phyloP scores from a whole-genome alignment of 2,888 invertebrate genomes.

The Tetragonula carbonaria region DNA sequence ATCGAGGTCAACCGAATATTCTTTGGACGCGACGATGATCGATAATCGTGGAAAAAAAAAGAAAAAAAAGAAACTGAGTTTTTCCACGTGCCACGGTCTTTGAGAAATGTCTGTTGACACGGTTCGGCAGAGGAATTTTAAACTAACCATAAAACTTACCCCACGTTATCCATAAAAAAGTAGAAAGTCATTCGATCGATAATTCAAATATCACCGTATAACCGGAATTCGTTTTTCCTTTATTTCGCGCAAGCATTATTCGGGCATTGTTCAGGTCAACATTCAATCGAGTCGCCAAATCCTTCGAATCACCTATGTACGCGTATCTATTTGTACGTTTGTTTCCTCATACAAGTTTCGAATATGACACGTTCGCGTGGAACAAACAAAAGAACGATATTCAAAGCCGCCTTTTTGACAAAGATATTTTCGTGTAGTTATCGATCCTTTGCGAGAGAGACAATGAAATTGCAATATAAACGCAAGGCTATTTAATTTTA shows the following conservation, averaged over 20 bases:
- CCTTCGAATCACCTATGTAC: background rate
- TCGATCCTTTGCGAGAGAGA: background rate
- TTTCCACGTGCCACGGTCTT: slow-evolving; percentile 21
- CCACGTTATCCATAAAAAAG: slow-evolving; percentile 1
- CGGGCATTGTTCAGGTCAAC: background rate
- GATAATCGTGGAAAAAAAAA: slow-evolving; percentile 30
- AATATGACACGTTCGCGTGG: background rate
- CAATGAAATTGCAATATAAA: background rate
- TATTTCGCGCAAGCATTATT: slow-evolving; percentile 5
- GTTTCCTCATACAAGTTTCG: background rate
- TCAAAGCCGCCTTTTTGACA: background rate
- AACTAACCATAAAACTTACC: background rate
- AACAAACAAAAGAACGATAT: background rate
- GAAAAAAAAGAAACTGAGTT: background rate
- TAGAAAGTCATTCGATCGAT: slow-evolving; percentile 5
- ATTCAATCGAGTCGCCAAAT: slow-evolving; percentile 1
- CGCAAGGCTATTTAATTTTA: background rate
- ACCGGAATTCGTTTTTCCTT: background rate
- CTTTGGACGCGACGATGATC: slow-evolving; percentile 52
- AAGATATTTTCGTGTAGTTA: background rate
- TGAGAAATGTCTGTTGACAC: slow-evolving; percentile 31
- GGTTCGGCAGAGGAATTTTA: background rate
- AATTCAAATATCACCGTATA: slow-evolving; percentile 2
- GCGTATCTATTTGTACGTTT: background rate
- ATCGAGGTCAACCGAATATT: slow-evolving; percentile 33